Conservation (phyloP, 2,888 invertebrate genomes). For the Oscheius onirici region DNA sequence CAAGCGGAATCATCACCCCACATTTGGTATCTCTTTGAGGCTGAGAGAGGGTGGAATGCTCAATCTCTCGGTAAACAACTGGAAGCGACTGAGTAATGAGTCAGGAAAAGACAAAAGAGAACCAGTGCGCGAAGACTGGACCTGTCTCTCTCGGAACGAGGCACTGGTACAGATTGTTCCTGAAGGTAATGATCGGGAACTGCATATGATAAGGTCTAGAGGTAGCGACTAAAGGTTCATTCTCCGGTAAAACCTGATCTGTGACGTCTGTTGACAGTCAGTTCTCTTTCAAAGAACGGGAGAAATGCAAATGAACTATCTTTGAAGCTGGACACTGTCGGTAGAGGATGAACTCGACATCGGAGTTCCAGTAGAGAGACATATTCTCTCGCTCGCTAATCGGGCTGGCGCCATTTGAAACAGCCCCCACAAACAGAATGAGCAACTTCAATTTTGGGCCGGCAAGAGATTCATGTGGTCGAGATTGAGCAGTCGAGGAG, state of each 20-base stretch:
- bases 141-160: no score
- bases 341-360: neutral
- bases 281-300: neutral
- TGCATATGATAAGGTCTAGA: no score
- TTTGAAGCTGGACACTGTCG: neutral
- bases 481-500: neutral
- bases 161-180: no score
- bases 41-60: constrained; percentile 6
- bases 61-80: neutral
- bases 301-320: neutral
- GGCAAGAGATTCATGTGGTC: neutral
- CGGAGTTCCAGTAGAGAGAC: neutral
- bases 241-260: neutral
- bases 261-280: constrained; percentile 1
- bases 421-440: constrained; percentile 2
- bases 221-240: no score
- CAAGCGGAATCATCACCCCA: constrained; percentile 14
- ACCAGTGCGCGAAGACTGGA: no score
- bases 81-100: neutral
- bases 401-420: constrained; percentile 9
- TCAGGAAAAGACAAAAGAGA: neutral
- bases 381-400: neutral
- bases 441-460: neutral
- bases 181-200: no score
- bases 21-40: neutral